Evolutionary conservation across 2,888 invertebrate genomes (phyloP).

Genomic region (Drosophila subsilvestris): DNA sequence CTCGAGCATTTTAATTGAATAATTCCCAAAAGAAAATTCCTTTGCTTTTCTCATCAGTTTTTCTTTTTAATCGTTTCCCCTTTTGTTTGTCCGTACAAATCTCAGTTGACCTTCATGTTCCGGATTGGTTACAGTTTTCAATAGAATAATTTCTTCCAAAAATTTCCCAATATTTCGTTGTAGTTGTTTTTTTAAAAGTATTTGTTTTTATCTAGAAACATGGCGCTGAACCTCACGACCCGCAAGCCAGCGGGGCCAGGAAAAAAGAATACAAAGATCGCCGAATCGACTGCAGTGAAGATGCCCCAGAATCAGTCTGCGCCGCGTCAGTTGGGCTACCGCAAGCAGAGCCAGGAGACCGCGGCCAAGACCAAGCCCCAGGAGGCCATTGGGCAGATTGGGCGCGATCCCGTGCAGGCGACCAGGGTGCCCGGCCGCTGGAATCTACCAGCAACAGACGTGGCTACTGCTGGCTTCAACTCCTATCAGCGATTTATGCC

Average conservation of each 20-base stretch:
- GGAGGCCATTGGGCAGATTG: not conserved
- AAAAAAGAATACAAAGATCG: not conserved
- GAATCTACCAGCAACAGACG: not conserved
- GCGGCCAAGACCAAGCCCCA: not conserved
- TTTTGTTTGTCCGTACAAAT: not conserved
- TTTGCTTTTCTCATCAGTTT: not conserved
- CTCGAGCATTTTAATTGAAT: not conserved
- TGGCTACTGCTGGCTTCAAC: not conserved
- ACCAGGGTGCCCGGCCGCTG: not conserved
- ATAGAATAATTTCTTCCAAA: not conserved
- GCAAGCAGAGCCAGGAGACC: not conserved
- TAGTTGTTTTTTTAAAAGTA: not conserved
- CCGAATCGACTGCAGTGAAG: not conserved
- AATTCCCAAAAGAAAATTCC: not conserved
- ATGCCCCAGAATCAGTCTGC: not conserved
- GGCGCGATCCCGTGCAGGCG: not conserved
- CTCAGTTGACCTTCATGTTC: not conserved
- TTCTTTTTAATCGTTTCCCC: not conserved
- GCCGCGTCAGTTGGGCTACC: not conserved
- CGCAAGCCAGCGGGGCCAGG: not conserved
- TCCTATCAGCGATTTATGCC: not conserved
- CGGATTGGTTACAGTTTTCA: not conserved
- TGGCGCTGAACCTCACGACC: not conserved
- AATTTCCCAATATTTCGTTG: not conserved
- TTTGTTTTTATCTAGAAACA: not conserved